Evolutionary conservation across 2,888 invertebrate species (phyloP), one percentile per base, ranked within the genome.

Genomic region (Drosophila trichaetosa): DNA sequence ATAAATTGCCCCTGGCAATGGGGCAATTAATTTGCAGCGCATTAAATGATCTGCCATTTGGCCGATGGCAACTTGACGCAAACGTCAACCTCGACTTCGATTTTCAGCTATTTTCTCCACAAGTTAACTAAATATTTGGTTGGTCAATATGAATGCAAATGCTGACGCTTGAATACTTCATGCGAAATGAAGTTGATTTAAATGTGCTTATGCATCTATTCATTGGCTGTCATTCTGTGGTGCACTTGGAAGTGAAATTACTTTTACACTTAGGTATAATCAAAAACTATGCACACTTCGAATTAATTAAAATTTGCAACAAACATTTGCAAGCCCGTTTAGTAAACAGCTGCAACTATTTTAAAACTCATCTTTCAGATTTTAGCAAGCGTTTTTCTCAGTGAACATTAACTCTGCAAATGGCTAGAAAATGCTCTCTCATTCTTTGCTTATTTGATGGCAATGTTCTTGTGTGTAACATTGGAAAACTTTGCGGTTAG

Each of bases 21-120:
- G 74, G 83, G 88, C 88, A 87, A 89, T 85, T 87, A 79, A 89
- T 89, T 83, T 89, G 82, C 76, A 76, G 78, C 83, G 73, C 86
- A 86, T 84, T 84, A 88, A 84, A 84, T 88, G 88, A 84, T 88
- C 88, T 88, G 83, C 73, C 80, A 83, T 80, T 76, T 53, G 63
- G 61, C 76, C 64, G 59, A 69, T 53, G 48, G 64, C 68, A 73
- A 66, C 38, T 66, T 46, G 21, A 46, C 13, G 21, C 66, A 56
- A 66, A 42, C 70, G 54, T 60, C 69, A 53, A 53, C 65, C 38
- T 52, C 62, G 53, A 29, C 49, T 31, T 48, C n/a, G 36, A n/a
- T 65, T 60, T 54, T 29, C 40, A 21, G 33, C 36, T 7, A 33
- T 51, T 13, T 40, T 11, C n/a, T 13, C 51, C 46, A 31, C 29